Evolutionary conservation across 2,797 vertebrate genomes (phyloP).

Genomic region (Spinus olivaceus): DNA sequence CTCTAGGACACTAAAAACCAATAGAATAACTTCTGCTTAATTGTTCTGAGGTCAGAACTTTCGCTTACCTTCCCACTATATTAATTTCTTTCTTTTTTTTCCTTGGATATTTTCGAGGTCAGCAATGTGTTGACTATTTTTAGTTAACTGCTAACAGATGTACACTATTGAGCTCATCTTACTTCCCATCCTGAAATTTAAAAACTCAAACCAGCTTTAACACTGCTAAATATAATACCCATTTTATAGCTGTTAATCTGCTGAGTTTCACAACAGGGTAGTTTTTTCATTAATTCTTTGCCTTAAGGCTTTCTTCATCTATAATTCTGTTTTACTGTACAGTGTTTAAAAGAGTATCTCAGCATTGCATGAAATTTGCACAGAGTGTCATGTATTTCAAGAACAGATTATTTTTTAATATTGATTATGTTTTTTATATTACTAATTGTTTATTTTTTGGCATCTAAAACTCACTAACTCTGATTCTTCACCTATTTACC

Average conservation of each 20-base stretch:
- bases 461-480: neutral
- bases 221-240: constrained; percentile 63
- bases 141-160: constrained; percentile 35
- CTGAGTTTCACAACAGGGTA: constrained; percentile 52
- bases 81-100: neutral
- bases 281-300: constrained; percentile 70
- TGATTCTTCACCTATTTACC: neutral
- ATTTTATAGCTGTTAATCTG: constrained; percentile 66
- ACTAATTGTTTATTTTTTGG: neutral
- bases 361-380: constrained; percentile 1
- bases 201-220: constrained; percentile 52
- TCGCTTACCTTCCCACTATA: neutral
- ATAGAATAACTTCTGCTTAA: neutral
- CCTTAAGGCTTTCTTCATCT: constrained; percentile 56
- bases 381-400: constrained; percentile 14
- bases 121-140: constrained; percentile 39
- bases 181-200: constrained; percentile 21
- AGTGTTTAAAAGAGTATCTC: constrained; percentile 45
- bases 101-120: constrained; percentile 26
- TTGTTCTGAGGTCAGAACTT: constrained; percentile 35
- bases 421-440: neutral
- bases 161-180: neutral
- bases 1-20: neutral
- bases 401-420: neutral
- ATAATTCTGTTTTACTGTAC: constrained; percentile 63